These are phyloP conservation scores for Hemiscyllium ocellatum DNA, from an alignment of 2,113 vertebrate genomes.

Conservation along the genomic window DNA sequence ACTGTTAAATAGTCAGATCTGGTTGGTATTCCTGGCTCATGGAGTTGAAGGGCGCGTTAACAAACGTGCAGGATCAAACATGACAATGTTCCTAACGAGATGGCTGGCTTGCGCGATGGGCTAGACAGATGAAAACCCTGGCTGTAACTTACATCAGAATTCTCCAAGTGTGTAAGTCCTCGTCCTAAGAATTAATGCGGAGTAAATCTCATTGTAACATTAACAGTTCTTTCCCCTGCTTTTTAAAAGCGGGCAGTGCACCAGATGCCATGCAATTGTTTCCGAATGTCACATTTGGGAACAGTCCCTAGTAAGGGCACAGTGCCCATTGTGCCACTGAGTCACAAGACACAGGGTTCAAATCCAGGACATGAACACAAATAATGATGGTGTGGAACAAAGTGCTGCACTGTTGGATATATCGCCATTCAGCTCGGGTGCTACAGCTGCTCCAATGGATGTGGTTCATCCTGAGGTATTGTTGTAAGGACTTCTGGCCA, in stretches of 20 bases:
- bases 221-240: background rate
- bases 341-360: too few species aligned
- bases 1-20: background rate
- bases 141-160: background rate
- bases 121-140: background rate
- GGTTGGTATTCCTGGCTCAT: background rate
- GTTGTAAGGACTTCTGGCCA: too few species aligned
- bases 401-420: too few species aligned
- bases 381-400: too few species aligned
- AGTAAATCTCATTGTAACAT: background rate
- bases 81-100: background rate
- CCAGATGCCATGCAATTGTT: background rate
- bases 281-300: too few species aligned
- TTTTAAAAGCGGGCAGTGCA: background rate
- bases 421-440: too few species aligned
- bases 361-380: too few species aligned
- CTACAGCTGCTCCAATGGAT: too few species aligned
- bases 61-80: background rate
- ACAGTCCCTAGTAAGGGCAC: too few species aligned
- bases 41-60: background rate
- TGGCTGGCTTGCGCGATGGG: background rate
- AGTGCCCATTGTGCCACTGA: too few species aligned
- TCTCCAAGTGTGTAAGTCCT: background rate
- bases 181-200: too few species aligned
- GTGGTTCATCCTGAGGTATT: too few species aligned